Conservation (phyloP, 2,888 invertebrate genomes). For the Mechanitis messenoides region DNA sequence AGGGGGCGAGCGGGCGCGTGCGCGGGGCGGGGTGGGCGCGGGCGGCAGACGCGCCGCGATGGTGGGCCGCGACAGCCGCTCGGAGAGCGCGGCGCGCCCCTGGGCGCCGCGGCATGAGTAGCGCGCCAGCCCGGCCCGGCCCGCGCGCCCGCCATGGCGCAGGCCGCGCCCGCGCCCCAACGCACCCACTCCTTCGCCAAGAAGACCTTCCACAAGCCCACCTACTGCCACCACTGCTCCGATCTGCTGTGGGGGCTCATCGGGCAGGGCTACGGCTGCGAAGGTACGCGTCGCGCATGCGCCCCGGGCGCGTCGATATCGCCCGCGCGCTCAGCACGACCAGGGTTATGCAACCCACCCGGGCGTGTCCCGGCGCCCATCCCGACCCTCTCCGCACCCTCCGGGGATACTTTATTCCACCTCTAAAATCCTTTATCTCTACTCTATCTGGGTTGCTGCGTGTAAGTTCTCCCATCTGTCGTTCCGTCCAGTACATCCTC, state of each 20-base stretch:
- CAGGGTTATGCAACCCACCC: slow-evolving; percentile 68
- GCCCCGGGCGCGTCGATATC: slow-evolving; percentile 66
- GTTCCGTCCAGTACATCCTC: slow-evolving; percentile 21
- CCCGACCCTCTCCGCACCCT: slow-evolving; percentile 29
- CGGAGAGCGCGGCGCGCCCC: slow-evolving; percentile 76
- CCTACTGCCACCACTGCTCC: slow-evolving; percentile 99
- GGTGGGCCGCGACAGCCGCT: slow-evolving; percentile 78
- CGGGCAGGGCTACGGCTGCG: slow-evolving; percentile 99
- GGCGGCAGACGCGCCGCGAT: slow-evolving; percentile 75
- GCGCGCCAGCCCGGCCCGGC: slow-evolving; percentile 73
- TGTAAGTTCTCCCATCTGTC: slow-evolving; percentile 3
- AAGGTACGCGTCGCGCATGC: slow-evolving; percentile 86
- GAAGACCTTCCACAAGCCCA: slow-evolving; percentile 99
- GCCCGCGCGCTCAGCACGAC: slow-evolving; percentile 62
- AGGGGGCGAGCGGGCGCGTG: slow-evolving; percentile 44
- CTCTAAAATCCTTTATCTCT: slow-evolving; percentile 39
- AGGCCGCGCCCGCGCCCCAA: slow-evolving; percentile 79
- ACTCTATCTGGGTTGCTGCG: slow-evolving; percentile 32
- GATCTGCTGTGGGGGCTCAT: slow-evolving; percentile 99
- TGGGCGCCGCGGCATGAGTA: slow-evolving; percentile 76
- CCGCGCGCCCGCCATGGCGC: slow-evolving; percentile 76
- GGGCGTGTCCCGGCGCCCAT: slow-evolving; percentile 53
- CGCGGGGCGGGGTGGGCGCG: slow-evolving; percentile 48
- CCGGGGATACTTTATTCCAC: slow-evolving; percentile 41
- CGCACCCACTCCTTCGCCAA: slow-evolving; percentile 97